Evolutionary conservation across 2,797 vertebrate species (phyloP).

Genomic region (Brotula barbata): DNA sequence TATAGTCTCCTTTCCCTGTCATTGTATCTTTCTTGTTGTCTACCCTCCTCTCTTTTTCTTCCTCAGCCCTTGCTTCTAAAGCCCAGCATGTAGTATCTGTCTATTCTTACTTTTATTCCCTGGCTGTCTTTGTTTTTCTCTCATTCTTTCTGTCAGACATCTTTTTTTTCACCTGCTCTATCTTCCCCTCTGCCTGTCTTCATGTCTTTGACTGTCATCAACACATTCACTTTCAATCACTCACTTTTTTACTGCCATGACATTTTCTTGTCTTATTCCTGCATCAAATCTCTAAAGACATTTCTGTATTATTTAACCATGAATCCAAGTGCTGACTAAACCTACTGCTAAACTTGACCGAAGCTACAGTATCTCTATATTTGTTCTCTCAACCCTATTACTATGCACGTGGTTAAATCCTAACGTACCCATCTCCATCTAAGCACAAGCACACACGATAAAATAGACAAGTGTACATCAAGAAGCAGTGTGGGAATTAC

Average conservation of each 20-base stretch:
- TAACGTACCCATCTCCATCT: background rate
- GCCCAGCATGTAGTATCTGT: too few relatives aligned
- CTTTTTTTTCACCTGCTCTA: slow-evolving; percentile 47
- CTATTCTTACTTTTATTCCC: too few relatives aligned
- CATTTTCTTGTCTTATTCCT: slow-evolving; percentile 36
- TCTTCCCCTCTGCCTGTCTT: slow-evolving; percentile 12
- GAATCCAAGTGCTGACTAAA: background rate
- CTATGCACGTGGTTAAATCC: background rate
- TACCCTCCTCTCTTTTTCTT: background rate
- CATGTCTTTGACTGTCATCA: slow-evolving; percentile 19
- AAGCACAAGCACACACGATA: slow-evolving; percentile 11
- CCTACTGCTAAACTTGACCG: background rate
- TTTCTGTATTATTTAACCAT: background rate
- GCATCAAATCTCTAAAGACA: slow-evolving; percentile 33
- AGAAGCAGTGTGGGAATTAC: slow-evolving; percentile 22
- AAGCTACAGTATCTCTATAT: background rate
- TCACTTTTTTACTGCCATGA: slow-evolving; percentile 25
- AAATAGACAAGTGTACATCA: slow-evolving; percentile 17
- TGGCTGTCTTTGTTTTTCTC: slow-evolving; percentile 9
- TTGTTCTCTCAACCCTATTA: background rate
- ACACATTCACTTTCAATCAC: slow-evolving; percentile 42
- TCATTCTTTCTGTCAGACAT: slow-evolving; percentile 47
- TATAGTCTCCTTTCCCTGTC: background rate
- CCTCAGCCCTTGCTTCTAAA: too few relatives aligned
- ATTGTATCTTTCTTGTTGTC: background rate